phyloP scores from a whole-genome alignment of 2,113 vertebrate genomes.

The Scartelaos histophorus region DNA sequence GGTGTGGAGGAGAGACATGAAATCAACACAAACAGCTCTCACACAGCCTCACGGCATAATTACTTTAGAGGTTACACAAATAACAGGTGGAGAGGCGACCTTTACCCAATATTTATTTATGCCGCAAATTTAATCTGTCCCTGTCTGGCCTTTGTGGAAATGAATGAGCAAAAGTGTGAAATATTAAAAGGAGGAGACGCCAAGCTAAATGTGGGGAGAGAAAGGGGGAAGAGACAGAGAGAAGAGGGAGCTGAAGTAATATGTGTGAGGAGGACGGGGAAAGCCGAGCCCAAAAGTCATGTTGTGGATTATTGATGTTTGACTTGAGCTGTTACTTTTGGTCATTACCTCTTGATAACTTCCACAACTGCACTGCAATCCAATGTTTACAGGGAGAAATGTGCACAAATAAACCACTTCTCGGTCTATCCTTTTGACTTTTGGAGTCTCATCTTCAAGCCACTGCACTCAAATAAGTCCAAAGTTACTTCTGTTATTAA shows the following conservation, averaged over 20 bases:
- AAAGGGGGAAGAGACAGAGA: too few species aligned
- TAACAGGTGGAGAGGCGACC: constrained; percentile 78
- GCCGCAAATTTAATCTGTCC: constrained; percentile 72
- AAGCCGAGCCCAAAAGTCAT: not conserved
- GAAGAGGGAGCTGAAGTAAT: constrained; percentile 6
- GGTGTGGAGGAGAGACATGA: constrained; percentile 23
- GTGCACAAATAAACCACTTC: not conserved
- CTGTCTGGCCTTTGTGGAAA: constrained; percentile 63
- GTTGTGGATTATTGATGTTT: not conserved
- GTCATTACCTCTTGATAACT: not conserved
- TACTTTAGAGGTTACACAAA: constrained; percentile 77
- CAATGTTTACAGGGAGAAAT: not conserved
- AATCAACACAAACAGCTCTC: constrained; percentile 55
- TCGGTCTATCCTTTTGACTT: not conserved
- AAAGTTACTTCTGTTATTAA: too few species aligned
- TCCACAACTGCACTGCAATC: not conserved
- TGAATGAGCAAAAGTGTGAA: constrained; percentile 53
- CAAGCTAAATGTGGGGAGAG: constrained; percentile 24
- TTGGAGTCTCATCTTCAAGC: too few species aligned
- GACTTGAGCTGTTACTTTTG: not conserved
- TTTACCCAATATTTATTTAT: constrained; percentile 77
- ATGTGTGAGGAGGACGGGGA: not conserved
- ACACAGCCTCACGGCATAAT: constrained; percentile 71
- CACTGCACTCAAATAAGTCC: too few species aligned
- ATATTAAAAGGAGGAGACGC: constrained; percentile 47